phyloP scores from a whole-genome alignment of 1,140 invertebrate genomes.

The Musca domestica region DNA sequence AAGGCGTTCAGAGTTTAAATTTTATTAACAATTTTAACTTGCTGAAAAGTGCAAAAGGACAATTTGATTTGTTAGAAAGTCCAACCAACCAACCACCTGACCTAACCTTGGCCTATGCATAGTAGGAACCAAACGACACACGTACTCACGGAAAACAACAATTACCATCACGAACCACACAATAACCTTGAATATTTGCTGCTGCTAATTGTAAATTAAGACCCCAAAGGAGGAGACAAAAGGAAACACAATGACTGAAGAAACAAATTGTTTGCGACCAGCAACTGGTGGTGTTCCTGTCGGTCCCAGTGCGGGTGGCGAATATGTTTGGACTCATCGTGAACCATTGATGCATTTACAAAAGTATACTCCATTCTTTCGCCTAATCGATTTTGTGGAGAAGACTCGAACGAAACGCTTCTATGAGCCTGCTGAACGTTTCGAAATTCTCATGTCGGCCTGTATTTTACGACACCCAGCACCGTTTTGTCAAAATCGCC shows the following conservation, averaged over 20 bases:
- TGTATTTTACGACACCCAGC: conserved; percentile 49
- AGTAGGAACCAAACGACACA: too few species aligned
- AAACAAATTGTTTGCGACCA: conserved; percentile 16
- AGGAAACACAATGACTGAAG: conserved; percentile 10
- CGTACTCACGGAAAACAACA: too few species aligned
- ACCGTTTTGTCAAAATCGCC: conserved; percentile 49
- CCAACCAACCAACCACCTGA: too few species aligned
- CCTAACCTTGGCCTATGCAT: too few species aligned
- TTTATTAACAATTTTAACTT: too few species aligned
- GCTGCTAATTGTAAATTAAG: too few species aligned
- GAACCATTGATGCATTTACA: conserved; percentile 48
- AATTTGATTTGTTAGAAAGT: too few species aligned
- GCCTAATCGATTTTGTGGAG: conserved; percentile 48
- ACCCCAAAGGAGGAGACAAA: neutral
- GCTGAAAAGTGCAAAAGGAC: too few species aligned
- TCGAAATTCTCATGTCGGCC: conserved; percentile 49
- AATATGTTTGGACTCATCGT: conserved; percentile 47
- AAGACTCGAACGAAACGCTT: conserved; percentile 49
- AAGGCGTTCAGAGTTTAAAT: too few species aligned
- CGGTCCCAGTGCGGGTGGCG: conserved; percentile 23
- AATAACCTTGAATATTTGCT: too few species aligned
- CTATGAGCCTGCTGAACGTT: conserved; percentile 47
- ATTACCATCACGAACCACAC: too few species aligned
- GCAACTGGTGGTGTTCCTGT: neutral
- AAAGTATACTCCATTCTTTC: conserved; percentile 46